phyloP scores from a whole-genome alignment of 2,797 vertebrate species.

The Remorina albescens region DNA sequence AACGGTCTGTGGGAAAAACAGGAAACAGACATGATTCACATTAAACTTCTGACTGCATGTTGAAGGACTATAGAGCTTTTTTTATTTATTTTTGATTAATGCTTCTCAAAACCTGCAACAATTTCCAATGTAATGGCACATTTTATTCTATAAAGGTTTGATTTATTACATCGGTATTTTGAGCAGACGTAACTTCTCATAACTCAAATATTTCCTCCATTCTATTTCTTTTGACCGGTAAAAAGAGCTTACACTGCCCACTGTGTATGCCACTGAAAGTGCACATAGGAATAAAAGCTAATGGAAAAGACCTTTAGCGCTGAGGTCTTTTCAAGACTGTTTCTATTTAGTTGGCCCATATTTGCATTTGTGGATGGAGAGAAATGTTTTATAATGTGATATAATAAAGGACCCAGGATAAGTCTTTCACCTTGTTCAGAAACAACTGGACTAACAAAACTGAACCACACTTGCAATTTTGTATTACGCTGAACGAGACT shows the following conservation, averaged over 20 bases:
- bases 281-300: background rate
- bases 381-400: background rate
- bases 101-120: background rate
- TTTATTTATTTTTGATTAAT: background rate
- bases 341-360: background rate
- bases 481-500: background rate
- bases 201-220: background rate
- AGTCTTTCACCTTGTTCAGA: background rate
- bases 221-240: background rate
- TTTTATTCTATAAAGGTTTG: background rate
- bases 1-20: slow-evolving; percentile 23
- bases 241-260: background rate
- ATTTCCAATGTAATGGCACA: background rate
- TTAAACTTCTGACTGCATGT: background rate
- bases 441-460: background rate
- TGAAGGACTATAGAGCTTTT: background rate
- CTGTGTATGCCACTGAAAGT: background rate
- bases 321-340: background rate
- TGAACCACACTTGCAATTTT: background rate
- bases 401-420: background rate
- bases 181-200: too few relatives aligned
- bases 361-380: slow-evolving; percentile 4
- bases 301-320: background rate
- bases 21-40: background rate
- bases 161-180: too few relatives aligned